Evolutionary conservation across 2,888 invertebrate genomes (phyloP).

Genomic region (Drosophila vallismaia): DNA sequence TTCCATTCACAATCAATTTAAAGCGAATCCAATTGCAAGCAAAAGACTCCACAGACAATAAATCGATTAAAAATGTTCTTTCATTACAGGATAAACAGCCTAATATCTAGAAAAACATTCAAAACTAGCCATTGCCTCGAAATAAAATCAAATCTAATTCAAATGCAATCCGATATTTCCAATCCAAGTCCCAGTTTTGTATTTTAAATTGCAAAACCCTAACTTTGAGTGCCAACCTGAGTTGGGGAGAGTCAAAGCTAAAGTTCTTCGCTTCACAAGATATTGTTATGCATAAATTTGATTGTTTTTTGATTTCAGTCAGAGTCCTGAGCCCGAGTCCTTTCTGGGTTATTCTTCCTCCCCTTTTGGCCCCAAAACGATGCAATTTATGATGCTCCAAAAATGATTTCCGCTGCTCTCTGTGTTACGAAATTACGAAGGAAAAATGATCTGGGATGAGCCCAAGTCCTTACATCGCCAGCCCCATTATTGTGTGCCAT

Average conservation of each 20-base stretch:
- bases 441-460: conserved; percentile 23
- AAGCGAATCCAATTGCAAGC: neutral
- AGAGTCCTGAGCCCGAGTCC: conserved; percentile 14
- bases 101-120: neutral
- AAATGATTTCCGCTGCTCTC: conserved; percentile 39
- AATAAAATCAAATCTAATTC: neutral
- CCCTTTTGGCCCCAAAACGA: conserved; percentile 8
- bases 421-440: neutral
- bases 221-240: neutral
- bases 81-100: too few species aligned
- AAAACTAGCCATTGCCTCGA: neutral
- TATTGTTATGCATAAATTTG: conserved; percentile 49
- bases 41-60: neutral
- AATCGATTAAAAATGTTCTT: neutral
- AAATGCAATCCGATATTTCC: neutral
- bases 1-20: neutral
- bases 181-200: neutral
- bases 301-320: conserved; percentile 49
- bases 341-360: neutral
- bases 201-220: neutral
- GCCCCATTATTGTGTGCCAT: conserved; percentile 31
- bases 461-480: conserved; percentile 5
- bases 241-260: neutral
- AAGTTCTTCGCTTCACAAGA: conserved; percentile 25
- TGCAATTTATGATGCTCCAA: conserved; percentile 44